phyloP scores from a whole-genome alignment of 64 coral and sea anemone species.

The Dendronephthya gigantea region DNA sequence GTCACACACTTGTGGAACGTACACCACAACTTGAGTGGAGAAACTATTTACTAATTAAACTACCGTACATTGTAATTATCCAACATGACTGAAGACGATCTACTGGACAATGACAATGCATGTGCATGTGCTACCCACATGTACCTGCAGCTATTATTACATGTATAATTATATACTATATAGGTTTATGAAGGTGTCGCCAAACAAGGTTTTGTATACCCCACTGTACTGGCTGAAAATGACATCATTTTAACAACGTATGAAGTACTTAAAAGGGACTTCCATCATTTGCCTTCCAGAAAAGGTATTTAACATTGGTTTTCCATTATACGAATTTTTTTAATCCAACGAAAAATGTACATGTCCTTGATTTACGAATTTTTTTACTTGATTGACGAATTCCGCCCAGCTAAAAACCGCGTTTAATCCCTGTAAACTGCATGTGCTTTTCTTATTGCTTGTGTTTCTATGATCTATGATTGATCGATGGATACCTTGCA shows the following conservation, averaged over 20 bases:
- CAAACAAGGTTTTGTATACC: conserved; percentile 77
- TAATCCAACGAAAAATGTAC: background rate
- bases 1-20: too few relatives aligned
- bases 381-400: background rate
- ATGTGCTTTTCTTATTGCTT: too few relatives aligned
- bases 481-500: too few relatives aligned
- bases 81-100: too few relatives aligned
- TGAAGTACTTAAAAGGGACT: conserved; percentile 67
- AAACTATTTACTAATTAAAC: too few relatives aligned
- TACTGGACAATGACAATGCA: too few relatives aligned
- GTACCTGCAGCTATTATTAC: background rate
- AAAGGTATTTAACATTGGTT: conserved; percentile 35
- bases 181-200: conserved; percentile 89
- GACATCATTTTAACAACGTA: conserved; percentile 95
- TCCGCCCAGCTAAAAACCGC: background rate
- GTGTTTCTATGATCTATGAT: too few relatives aligned
- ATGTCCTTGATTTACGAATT: background rate
- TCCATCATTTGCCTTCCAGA: conserved; percentile 55
- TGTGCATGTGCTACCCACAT: too few relatives aligned
- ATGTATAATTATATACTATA: background rate
- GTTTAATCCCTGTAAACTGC: background rate
- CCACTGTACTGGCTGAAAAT: conserved; percentile 65
- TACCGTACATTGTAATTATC: too few relatives aligned
- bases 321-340: background rate
- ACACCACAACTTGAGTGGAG: too few relatives aligned